phyloP scores from a whole-genome alignment of 1,140 invertebrate species.

The Trachymyrmex cornetzi region DNA sequence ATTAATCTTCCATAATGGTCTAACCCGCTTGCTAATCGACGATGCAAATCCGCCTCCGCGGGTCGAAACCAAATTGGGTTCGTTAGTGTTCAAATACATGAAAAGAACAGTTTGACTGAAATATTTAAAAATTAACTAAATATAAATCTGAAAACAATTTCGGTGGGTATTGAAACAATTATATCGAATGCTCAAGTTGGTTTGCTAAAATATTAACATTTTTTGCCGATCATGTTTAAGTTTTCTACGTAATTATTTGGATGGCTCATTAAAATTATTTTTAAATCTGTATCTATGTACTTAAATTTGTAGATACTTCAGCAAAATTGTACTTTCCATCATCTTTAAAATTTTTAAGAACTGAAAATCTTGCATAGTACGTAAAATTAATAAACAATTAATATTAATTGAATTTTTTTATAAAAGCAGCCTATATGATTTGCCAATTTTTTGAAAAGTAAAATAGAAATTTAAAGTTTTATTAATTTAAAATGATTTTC shows the following conservation, averaged over 20 bases:
- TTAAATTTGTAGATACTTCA: too few relatives aligned
- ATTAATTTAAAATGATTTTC: not conserved
- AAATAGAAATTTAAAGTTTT: not conserved
- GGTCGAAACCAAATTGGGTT: not conserved
- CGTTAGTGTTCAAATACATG: not conserved
- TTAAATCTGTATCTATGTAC: too few relatives aligned
- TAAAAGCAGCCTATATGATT: not conserved
- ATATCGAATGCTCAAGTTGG: too few relatives aligned
- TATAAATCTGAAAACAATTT: too few relatives aligned
- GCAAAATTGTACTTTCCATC: too few relatives aligned
- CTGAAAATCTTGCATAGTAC: not conserved
- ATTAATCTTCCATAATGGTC: slow-evolving; percentile 58
- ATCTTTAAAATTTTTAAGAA: not conserved
- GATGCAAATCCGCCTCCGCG: slow-evolving; percentile 2
- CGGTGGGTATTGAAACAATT: too few relatives aligned
- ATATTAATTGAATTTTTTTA: not conserved
- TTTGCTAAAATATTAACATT: too few relatives aligned
- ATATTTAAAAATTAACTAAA: too few relatives aligned
- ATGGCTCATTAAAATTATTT: too few relatives aligned
- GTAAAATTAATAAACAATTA: not conserved
- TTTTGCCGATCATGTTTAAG: too few relatives aligned
- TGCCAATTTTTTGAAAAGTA: not conserved
- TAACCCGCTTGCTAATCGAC: slow-evolving; percentile 39
- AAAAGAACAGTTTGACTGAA: too few relatives aligned
- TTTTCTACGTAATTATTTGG: too few relatives aligned